Conservation (phyloP, 2,113 vertebrate genomes). For the Phoenicopterus ruber region DNA sequence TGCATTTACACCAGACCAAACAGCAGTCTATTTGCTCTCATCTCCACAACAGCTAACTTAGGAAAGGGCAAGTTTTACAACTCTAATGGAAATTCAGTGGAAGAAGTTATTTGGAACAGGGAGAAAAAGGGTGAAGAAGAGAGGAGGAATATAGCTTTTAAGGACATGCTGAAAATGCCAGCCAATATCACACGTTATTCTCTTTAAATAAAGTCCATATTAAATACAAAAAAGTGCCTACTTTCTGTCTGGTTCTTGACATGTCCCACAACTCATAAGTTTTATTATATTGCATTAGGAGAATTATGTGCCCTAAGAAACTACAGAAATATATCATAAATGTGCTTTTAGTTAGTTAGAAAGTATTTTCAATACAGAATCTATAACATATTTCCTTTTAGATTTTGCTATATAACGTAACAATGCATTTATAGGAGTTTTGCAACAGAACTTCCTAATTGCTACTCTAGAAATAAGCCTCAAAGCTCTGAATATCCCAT, state of each 20-base stretch:
- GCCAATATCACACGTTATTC: not conserved
- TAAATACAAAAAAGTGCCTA: not conserved
- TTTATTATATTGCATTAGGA: not conserved
- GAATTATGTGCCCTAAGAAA: not conserved
- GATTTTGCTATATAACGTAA: not conserved
- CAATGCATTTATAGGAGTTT: not conserved
- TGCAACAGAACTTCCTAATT: not conserved
- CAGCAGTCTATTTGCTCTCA: not conserved
- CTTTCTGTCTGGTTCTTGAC: not conserved
- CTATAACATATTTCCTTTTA: not conserved
- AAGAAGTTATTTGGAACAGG: not conserved
- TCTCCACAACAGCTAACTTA: not conserved
- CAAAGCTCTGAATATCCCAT: not conserved
- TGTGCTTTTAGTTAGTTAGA: not conserved
- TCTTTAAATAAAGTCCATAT: not conserved
- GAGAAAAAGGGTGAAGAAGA: not conserved
- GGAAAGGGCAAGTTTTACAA: not conserved
- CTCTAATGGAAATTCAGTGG: not conserved
- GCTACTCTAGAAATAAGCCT: not conserved
- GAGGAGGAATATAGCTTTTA: not conserved
- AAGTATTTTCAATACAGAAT: not conserved
- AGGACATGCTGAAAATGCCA: not conserved
- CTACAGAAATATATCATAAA: not conserved
- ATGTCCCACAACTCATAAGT: rapidly evolving
- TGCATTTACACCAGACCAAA: not conserved